Conservation (phyloP, 2,888 invertebrate genomes). For the Netelia melanura region DNA sequence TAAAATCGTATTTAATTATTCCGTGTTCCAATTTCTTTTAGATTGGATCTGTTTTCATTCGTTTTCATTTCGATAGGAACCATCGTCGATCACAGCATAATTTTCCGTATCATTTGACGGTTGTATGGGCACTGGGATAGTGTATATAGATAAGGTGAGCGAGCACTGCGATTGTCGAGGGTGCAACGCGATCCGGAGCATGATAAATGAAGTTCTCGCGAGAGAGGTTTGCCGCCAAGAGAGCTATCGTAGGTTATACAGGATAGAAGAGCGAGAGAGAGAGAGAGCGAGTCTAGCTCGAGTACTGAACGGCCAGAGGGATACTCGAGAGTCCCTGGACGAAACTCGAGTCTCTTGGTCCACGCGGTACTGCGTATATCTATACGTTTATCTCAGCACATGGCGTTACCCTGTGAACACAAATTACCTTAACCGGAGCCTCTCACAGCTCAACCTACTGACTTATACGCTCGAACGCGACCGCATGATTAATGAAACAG, state of each 20-base stretch:
- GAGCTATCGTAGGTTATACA: conserved; percentile 57
- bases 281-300: conserved; percentile 31
- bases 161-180: conserved; percentile 75
- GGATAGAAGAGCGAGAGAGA: conserved; percentile 49
- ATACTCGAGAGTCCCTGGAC: conserved; percentile 59
- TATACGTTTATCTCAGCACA: conserved; percentile 11
- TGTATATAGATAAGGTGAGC: conserved; percentile 42
- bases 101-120: conserved; percentile 12
- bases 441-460: conserved; percentile 63
- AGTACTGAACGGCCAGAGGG: conserved; percentile 54
- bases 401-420: conserved; percentile 63
- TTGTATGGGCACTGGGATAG: conserved; percentile 58
- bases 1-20: too few species aligned
- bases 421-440: conserved; percentile 71
- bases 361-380: conserved; percentile 26
- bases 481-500: conserved; percentile 70
- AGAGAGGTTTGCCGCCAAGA: conserved; percentile 54
- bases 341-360: conserved; percentile 69
- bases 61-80: background rate
- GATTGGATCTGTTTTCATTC: background rate
- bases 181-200: conserved; percentile 76
- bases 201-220: conserved; percentile 77
- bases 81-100: background rate
- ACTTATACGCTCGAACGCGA: conserved; percentile 59
- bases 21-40: too few species aligned